Evolutionary conservation across 64 coral and sea anemone genomes (phyloP).

Genomic region (Catalaphyllia jardinei): DNA sequence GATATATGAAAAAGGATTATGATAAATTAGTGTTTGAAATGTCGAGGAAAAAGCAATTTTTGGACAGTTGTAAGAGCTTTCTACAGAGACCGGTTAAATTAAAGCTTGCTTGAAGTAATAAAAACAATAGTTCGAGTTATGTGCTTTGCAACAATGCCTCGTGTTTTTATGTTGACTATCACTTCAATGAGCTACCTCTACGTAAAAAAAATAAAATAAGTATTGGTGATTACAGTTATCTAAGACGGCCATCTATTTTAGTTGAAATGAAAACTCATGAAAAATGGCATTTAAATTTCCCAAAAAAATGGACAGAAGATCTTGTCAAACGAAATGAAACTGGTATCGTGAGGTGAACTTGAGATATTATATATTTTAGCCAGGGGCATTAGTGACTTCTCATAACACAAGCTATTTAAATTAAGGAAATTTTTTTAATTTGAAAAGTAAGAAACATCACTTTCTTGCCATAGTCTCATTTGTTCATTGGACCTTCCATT

Average conservation of each 20-base stretch:
- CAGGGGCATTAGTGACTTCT: not conserved
- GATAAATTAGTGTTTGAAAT: not conserved
- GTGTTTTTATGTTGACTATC: not conserved
- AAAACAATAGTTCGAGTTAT: slow-evolving; percentile 16
- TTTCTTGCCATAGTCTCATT: not conserved
- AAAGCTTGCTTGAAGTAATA: slow-evolving; percentile 15
- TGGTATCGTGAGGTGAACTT: not conserved
- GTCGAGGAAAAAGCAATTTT: slow-evolving; percentile 16
- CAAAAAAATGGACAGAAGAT: not conserved
- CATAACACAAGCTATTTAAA: slow-evolving; percentile 15
- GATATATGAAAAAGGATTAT: slow-evolving; percentile 22
- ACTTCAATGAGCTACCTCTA: not conserved
- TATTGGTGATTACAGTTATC: not conserved
- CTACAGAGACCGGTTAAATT: not conserved
- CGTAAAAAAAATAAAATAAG: not conserved
- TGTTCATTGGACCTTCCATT: not conserved
- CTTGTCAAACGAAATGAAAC: not conserved
- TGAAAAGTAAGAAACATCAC: not conserved
- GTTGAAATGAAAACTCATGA: not conserved
- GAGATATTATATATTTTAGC: not conserved
- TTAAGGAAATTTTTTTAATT: slow-evolving; percentile 2
- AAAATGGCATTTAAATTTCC: not conserved
- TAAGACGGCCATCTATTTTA: not conserved
- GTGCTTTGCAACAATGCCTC: not conserved
- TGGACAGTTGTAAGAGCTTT: slow-evolving; percentile 26